Conservation (phyloP, 2,113 vertebrate genomes). For the Prionailurus bengalensis region DNA sequence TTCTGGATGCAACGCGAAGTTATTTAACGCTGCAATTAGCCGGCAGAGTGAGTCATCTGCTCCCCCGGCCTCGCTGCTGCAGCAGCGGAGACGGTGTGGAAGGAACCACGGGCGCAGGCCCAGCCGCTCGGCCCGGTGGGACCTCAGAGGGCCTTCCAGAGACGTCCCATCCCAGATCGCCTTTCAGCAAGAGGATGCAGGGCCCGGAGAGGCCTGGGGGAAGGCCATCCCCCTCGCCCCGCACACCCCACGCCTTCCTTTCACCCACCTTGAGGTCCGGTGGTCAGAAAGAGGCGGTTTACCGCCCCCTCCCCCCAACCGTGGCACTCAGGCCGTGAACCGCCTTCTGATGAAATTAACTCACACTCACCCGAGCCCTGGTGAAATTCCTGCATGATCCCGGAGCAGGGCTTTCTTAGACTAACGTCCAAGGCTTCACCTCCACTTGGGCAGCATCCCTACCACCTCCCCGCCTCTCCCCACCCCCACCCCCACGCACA, state of each 20-base stretch:
- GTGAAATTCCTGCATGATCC: background rate
- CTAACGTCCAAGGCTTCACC: background rate
- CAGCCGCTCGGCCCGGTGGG: background rate
- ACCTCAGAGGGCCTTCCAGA: background rate
- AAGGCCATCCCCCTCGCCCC: background rate
- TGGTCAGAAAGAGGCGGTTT: background rate
- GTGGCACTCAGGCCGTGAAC: background rate
- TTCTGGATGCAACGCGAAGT: background rate
- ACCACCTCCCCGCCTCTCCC: no score
- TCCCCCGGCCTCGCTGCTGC: background rate
- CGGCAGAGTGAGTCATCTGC: slow-evolving; percentile 50
- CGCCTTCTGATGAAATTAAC: background rate
- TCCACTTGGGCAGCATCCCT: background rate
- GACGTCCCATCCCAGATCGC: fast-evolving
- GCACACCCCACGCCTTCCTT: no score
- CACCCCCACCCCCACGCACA: fast-evolving
- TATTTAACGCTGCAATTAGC: slow-evolving; percentile 23
- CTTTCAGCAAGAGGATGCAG: background rate
- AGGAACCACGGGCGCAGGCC: background rate
- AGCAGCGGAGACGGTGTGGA: background rate
- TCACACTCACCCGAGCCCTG: background rate
- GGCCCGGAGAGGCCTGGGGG: background rate
- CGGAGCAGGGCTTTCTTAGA: background rate
- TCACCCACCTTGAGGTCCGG: background rate
- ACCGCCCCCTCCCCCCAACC: background rate